Evolutionary conservation across 2,113 vertebrate species (phyloP), one percentile per base, ranked within the genome.

Genomic region (Drymodes brunneopygia): DNA sequence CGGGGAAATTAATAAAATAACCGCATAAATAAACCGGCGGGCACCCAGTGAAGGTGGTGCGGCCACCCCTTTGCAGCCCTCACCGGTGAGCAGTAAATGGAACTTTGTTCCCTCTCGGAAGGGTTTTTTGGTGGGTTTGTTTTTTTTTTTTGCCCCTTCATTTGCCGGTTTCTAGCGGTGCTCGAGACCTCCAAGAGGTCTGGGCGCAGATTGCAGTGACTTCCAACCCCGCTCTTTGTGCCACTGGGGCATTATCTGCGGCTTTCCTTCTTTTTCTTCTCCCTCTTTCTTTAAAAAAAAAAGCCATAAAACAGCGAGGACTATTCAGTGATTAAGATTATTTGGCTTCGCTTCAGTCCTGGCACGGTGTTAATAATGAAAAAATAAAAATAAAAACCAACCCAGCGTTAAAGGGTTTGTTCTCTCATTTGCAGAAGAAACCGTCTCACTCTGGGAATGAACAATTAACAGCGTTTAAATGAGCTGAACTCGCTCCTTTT

Each of bases 161-260:
- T 74, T 77, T 61, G 48, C 36, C 29, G 50, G 60, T 84, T 48
- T 86, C 81, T 66, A 36, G 80, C 8, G 16, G 87, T 94, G 95
- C 92, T 96, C 7, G 94, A 95, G 92, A 92, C 96, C 96, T 96
- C 95, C 97, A 94, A 97, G 96, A 97, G 97, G 96, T 93, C 86
- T 79, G 69, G 94, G 48, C 1, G 86, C 60, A 67, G 73, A 97
- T 85, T 97, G 92, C 91, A 96, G 84, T 53, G 89, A 71, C 90
- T 94, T 62, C 88, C 92, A 91, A 61, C 67, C 82, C 44, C 38
- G 70, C 87, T 97, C 94, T 97, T 96, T 97, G 97, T 97, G 97
- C 84, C 92, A 53, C 24, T 12, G 10, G 15, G 73, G 80, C 88
- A 65, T 94, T 90, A 81, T 88, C 71, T 74, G 82, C 8, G 2